Conservation (phyloP, 2,797 vertebrate species). For the Myotis planiceps region DNA sequence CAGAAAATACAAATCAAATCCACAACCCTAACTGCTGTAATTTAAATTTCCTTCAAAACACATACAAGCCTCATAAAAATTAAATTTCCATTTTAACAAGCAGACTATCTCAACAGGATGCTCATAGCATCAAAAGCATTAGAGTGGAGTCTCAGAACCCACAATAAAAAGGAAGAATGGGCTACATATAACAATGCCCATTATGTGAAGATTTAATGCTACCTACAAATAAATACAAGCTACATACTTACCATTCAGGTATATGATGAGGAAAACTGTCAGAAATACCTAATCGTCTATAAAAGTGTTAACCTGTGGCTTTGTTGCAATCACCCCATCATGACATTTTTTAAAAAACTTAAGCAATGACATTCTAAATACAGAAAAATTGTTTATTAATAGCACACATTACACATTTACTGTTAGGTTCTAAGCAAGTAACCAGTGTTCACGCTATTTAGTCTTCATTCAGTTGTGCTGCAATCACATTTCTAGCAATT, state of each 20-base stretch:
- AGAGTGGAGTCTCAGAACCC: constrained; percentile 66
- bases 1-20: constrained; percentile 61
- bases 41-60: constrained; percentile 62
- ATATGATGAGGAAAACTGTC: constrained; percentile 70
- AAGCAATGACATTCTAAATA: constrained; percentile 41
- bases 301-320: constrained; percentile 65
- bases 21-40: constrained; percentile 37
- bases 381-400: constrained; percentile 16
- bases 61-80: constrained; percentile 56
- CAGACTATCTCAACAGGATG: constrained; percentile 20
- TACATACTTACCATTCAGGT: constrained; percentile 64
- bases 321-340: constrained; percentile 37
- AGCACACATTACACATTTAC: constrained; percentile 34
- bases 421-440: constrained; percentile 60
- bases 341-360: constrained; percentile 3
- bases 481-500: constrained; percentile 50
- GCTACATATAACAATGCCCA: constrained; percentile 54
- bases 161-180: constrained; percentile 47
- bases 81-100: constrained; percentile 56
- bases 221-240: constrained; percentile 64
- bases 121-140: constrained; percentile 53
- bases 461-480: constrained; percentile 75
- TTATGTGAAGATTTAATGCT: constrained; percentile 62
- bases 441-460: constrained; percentile 82
- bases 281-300: constrained; percentile 50